phyloP scores from a whole-genome alignment of 2,888 invertebrate genomes.

The Drosophila pseudotakahashii region DNA sequence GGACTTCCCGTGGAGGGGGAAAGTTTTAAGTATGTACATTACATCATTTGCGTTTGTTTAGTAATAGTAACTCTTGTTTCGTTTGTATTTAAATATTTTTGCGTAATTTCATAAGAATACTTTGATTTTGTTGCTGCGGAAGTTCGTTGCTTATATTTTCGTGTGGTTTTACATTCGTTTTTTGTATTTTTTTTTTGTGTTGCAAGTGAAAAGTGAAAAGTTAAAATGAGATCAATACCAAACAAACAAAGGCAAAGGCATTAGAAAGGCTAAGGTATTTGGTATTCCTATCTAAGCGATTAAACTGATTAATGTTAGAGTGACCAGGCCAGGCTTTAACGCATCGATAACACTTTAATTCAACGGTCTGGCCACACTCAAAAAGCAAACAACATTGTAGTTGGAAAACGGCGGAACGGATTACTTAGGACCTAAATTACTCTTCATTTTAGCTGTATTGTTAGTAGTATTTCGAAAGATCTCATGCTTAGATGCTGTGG shows the following conservation, averaged over 20 bases:
- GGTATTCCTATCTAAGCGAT: constrained; percentile 24
- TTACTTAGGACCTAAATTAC: constrained; percentile 20
- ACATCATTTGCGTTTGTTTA: constrained; percentile 29
- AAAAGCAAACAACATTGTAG: constrained; percentile 20
- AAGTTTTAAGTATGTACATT: constrained; percentile 42
- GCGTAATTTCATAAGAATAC: constrained; percentile 75
- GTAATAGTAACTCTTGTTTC: constrained; percentile 59
- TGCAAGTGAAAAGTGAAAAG: constrained; percentile 54
- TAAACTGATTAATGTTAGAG: constrained; percentile 12
- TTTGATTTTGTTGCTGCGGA: constrained; percentile 73
- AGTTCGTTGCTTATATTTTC: constrained; percentile 56
- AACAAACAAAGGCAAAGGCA: constrained; percentile 38
- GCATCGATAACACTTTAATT: not conserved
- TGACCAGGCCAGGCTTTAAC: constrained; percentile 1
- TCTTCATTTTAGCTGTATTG: constrained; percentile 11
- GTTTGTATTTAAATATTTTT: constrained; percentile 51
- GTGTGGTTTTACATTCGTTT: constrained; percentile 15
- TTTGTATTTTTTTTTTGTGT: constrained; percentile 30
- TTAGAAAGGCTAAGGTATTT: constrained; percentile 11
- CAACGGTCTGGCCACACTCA: constrained; percentile 5
- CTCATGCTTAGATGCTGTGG: constrained; percentile 76
- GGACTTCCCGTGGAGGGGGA: constrained; percentile 15
- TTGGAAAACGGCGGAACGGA: constrained; percentile 4
- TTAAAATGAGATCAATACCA: constrained; percentile 46
- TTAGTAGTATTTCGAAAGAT: constrained; percentile 24